These are phyloP conservation scores for Eciton burchellii DNA, from an alignment of 1,140 invertebrate genomes.

Conservation along the genomic window DNA sequence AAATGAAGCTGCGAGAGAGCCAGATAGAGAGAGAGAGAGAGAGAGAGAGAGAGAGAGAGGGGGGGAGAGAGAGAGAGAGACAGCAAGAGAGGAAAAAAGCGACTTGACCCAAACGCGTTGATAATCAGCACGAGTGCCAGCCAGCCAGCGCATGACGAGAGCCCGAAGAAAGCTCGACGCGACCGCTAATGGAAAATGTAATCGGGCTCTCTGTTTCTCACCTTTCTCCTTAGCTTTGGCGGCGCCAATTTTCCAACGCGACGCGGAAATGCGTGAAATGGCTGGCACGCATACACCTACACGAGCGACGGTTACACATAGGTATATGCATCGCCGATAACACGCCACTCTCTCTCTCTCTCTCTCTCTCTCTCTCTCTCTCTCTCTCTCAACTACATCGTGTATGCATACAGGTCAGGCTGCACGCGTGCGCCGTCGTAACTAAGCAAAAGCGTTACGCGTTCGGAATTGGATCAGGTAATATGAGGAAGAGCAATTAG, in stretches of 20 bases:
- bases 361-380: no score
- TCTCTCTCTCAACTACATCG: background rate
- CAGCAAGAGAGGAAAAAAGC: constrained; percentile 26
- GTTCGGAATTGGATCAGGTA: constrained; percentile 41
- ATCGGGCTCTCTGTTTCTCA: constrained; percentile 63
- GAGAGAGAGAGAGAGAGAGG: constrained; percentile 37
- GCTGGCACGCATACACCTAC: background rate
- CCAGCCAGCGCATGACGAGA: constrained; percentile 64
- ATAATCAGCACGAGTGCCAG: constrained; percentile 73
- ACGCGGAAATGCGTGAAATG: constrained; percentile 37
- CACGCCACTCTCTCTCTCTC: background rate
- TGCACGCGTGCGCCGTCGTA: constrained; percentile 20
- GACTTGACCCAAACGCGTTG: constrained; percentile 67
- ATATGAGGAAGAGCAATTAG: constrained; percentile 38
- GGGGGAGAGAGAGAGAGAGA: constrained; percentile 34
- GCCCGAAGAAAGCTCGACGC: constrained; percentile 67
- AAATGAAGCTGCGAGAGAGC: constrained; percentile 64
- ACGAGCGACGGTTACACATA: background rate
- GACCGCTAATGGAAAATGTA: constrained; percentile 75
- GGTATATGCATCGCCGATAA: constrained; percentile 1
- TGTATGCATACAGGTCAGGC: background rate
- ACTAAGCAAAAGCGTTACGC: constrained; percentile 39
- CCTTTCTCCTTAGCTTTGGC: constrained; percentile 9
- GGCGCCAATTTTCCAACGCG: constrained; percentile 46
- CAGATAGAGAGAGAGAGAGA: constrained; percentile 36